phyloP scores from a whole-genome alignment of 2,888 invertebrate genomes.

The Onthophagus sagittarius region DNA sequence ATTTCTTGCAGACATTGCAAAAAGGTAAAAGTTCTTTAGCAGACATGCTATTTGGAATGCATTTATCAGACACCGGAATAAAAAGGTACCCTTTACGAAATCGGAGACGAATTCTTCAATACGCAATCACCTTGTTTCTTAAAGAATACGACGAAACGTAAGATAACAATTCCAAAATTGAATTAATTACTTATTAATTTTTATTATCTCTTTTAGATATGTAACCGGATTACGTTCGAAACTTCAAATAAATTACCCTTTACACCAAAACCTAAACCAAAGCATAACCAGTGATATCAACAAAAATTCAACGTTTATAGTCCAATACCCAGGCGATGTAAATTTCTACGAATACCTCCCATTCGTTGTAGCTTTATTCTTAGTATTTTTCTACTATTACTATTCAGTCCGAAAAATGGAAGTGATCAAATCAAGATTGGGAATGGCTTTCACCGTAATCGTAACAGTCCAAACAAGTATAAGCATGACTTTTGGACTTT shows the following conservation, averaged over 20 bases:
- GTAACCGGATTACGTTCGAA: constrained; percentile 69
- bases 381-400: constrained; percentile 89
- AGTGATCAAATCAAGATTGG: constrained; percentile 80
- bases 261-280: constrained; percentile 54
- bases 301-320: constrained; percentile 56
- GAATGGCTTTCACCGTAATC: constrained; percentile 86
- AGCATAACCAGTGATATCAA: constrained; percentile 24
- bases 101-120: constrained; percentile 81
- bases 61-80: constrained; percentile 84
- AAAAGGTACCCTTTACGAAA: constrained; percentile 83
- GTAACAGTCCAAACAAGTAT: constrained; percentile 82
- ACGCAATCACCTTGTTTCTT: constrained; percentile 83
- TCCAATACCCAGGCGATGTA: constrained; percentile 88
- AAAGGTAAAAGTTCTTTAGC: constrained; percentile 80
- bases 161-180: constrained; percentile 35
- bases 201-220: constrained; percentile 58
- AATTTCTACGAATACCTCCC: constrained; percentile 83
- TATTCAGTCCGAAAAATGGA: constrained; percentile 96
- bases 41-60: constrained; percentile 91
- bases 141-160: constrained; percentile 75
- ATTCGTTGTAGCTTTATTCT: constrained; percentile 75
- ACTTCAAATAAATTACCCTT: constrained; percentile 66
- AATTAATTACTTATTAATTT: not conserved
- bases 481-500: constrained; percentile 86
- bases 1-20: constrained; percentile 64